Evolutionary conservation across 2,113 vertebrate species (phyloP), one percentile per base, ranked within the genome.

Genomic region (Gadus macrocephalus): DNA sequence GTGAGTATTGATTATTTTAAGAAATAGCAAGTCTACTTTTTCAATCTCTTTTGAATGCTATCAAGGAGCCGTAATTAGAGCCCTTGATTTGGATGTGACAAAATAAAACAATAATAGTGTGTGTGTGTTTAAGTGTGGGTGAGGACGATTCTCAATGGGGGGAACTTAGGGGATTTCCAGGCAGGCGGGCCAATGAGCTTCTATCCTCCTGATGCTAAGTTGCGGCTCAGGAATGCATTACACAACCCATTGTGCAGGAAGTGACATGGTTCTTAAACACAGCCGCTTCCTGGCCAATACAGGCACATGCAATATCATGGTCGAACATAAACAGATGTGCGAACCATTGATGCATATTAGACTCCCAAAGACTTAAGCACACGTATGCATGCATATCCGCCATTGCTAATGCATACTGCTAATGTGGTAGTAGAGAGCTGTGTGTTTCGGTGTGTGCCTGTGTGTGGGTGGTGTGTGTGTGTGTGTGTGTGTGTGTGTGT

Each of bases 181-280:
- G 9, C 72, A 77, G 81, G 79, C 73, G 71, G 73, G 67, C 81
- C 83, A 87, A 75, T 81, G 70, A 85, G 70, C 79, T 79, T 81
- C 42, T 78, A 74, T 77, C 76, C 74, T 58, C 70, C 59, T 73
- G 75, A 76, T 75, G 75, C 25, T 81, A 82, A 74, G 82, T 84
- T 82, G 77, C 71, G 79, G 78, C 85, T 73, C 73, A 79, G 84
- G 84, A 87, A 86, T 87, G 83, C 87, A 80, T 84, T 83, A 81
- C 71, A 76, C 81, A 81, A 87, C 84, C 81, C 83, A 72, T 77
- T 64, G 69, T 75, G 72, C 86, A 83, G 89, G 86, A 90, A 88
- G 84, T 87, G 83, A 88, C 79, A 81, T 71, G 55, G 70, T 64
- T 0, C 78, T 79, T 62, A 77, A 75, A 83, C 70, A 85, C 71